Evolutionary conservation across 2,888 invertebrate genomes (phyloP), one percentile per base, ranked within the genome.

Genomic region (Salticus scenicus): DNA sequence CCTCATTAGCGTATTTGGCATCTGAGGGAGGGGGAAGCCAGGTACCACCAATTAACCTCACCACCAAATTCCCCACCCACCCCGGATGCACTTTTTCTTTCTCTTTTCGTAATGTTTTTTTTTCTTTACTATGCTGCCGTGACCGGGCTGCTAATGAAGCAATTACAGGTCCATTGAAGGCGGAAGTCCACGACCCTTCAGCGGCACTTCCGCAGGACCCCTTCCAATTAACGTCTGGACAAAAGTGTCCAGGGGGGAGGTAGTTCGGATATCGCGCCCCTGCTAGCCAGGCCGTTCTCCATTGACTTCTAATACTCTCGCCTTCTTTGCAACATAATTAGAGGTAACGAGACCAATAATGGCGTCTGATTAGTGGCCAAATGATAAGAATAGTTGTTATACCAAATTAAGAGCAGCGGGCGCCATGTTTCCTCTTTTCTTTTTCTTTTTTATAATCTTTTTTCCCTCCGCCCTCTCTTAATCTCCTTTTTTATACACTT

Each of bases 1-100:
- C 76, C 83, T 83, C 83, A 83, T 83, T 83, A 83, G 83, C 83
- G 83, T 83, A 83, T 83, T 83, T 83, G 83, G 77, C 64, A 67
- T 64, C 37, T 4, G 24, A 33, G 70, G 64, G 64, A 47, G 24
- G 47, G 64, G 64, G 64, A 33, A 57, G 70, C 31, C 66, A 51
- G 72, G 66, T 72, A 41, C 72, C 72, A 70, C 83, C 83, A 83
- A 83, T 83, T 83, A 83, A 83, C 83, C 83, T 70, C 76, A 83
- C 76, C 76, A 76, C 76, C 77, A 77, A 83, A 76, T 82, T 82
- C 82, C 75, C 70, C 64, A 37, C 73, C 66, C 77, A 70, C 72
- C 80, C 80, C 66, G 14, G 66, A 20, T 24, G 17, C 24, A 72
- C 30, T 27, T 74, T 72, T 72, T 79, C 71, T 37, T 63, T 64